phyloP scores from a whole-genome alignment of 2,797 vertebrate species.

The Leuciscus waleckii region DNA sequence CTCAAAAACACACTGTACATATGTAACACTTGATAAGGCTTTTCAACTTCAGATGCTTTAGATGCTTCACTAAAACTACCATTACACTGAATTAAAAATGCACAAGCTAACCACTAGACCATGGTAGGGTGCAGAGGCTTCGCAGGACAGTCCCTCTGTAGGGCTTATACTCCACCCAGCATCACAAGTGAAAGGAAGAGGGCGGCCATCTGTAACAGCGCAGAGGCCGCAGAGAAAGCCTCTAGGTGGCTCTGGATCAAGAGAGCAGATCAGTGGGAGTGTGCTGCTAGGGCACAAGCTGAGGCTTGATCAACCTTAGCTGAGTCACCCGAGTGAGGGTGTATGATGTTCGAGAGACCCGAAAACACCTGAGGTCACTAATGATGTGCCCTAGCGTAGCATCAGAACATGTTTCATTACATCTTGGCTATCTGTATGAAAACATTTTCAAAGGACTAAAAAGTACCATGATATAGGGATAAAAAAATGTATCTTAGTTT shows the following conservation, averaged over 20 bases:
- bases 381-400: no score
- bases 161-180: neutral
- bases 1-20: slow-evolving; percentile 43
- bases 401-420: no score
- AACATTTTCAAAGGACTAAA: neutral
- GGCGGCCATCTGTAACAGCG: neutral
- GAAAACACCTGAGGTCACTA: neutral
- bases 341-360: neutral
- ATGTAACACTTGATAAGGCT: neutral
- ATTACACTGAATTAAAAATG: neutral
- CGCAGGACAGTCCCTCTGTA: neutral
- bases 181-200: neutral
- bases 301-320: neutral
- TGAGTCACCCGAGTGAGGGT: neutral
- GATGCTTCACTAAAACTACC: neutral
- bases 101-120: no score
- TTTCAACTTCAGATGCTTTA: neutral
- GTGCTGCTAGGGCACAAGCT: neutral
- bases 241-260: neutral
- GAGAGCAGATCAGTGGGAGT: neutral
- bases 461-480: neutral
- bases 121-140: neutral
- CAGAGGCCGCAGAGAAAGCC: neutral
- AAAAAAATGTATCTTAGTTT: neutral
- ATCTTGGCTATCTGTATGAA: neutral